Conservation (phyloP, 2,888 invertebrate species). For the Nephrotoma guestfalica region DNA sequence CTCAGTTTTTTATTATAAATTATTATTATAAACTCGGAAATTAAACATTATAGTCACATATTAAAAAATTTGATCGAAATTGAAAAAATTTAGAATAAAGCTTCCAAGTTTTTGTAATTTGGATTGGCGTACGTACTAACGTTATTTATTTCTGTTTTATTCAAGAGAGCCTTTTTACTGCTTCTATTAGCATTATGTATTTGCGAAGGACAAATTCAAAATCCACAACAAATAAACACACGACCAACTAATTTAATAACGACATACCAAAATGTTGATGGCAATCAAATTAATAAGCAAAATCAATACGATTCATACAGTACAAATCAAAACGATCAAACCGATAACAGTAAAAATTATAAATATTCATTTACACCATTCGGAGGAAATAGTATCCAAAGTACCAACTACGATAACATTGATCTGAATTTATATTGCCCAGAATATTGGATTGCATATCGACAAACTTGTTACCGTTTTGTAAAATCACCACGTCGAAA, state of each 20-base stretch:
- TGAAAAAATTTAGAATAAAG: no score
- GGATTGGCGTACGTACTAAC: no score
- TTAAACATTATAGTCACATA: no score
- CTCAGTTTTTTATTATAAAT: no score
- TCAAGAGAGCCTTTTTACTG: neutral
- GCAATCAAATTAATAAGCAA: neutral
- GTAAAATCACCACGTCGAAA: slow-evolving; percentile 72
- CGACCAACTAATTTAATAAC: neutral
- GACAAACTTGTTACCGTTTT: slow-evolving; percentile 77
- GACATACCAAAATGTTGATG: neutral
- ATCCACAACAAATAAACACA: neutral
- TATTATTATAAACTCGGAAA: no score
- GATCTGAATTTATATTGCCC: slow-evolving; percentile 48
- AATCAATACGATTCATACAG: neutral
- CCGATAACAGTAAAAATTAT: neutral
- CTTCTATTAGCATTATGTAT: neutral
- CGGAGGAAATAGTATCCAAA: neutral
- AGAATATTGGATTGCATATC: slow-evolving; percentile 69
- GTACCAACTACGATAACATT: slow-evolving; percentile 12
- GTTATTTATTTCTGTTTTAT: neutral
- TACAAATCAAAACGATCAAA: neutral
- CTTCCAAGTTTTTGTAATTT: neutral
- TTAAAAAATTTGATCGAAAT: no score
- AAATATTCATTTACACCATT: neutral
- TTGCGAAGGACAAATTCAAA: neutral